phyloP scores from a whole-genome alignment of 2,797 vertebrate species.

The Onychomys arenicola region DNA sequence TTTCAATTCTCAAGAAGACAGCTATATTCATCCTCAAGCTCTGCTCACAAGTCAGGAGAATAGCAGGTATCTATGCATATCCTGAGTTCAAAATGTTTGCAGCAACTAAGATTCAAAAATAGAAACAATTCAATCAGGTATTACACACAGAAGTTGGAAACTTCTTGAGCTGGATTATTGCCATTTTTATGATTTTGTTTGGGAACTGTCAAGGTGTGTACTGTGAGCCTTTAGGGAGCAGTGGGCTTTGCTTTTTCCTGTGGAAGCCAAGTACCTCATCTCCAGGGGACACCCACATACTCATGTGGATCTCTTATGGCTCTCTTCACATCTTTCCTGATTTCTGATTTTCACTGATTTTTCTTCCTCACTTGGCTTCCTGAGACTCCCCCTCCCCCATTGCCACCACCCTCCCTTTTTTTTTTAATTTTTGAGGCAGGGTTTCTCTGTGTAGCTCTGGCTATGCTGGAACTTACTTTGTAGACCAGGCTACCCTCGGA shows the following conservation, averaged over 20 bases:
- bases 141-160: neutral
- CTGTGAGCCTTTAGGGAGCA: neutral
- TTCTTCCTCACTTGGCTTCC: neutral
- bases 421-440: neutral
- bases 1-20: neutral
- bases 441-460: neutral
- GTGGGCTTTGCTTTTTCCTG: neutral
- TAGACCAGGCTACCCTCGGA: neutral
- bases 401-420: neutral
- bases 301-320: neutral
- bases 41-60: conserved; percentile 40
- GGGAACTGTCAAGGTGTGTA: neutral
- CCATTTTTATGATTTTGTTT: neutral
- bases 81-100: neutral
- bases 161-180: neutral
- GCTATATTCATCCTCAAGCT: neutral
- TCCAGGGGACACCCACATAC: no score
- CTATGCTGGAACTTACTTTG: neutral
- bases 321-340: neutral
- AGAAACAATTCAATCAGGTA: neutral
- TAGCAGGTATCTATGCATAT: conserved; percentile 41
- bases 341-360: neutral
- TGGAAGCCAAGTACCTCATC: neutral
- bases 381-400: no score
- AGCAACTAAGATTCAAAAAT: neutral